phyloP scores from a whole-genome alignment of 2,113 vertebrate species.

The Hippocampus zosterae region DNA sequence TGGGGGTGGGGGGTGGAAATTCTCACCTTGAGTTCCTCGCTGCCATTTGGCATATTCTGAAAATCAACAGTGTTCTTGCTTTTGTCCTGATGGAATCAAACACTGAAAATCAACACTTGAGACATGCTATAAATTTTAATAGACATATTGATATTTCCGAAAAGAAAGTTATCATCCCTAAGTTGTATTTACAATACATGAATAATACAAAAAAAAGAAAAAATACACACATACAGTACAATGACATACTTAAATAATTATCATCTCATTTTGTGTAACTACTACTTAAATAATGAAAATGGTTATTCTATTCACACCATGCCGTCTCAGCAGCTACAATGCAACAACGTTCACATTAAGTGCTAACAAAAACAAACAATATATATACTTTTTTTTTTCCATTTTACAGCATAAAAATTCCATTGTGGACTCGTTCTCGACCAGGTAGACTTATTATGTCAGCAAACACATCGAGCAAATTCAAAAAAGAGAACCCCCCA shows the following conservation, averaged over 20 bases:
- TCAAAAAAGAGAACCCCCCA: conserved; percentile 2
- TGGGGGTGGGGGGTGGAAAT: too few relatives aligned
- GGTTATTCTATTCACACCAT: conserved; percentile 80
- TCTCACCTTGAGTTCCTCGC: neutral
- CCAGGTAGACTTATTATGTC: conserved; percentile 57
- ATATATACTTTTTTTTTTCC: conserved; percentile 50
- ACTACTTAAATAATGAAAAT: conserved; percentile 83
- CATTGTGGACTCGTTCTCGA: conserved; percentile 54
- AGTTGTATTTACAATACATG: conserved; percentile 82
- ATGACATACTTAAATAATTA: conserved; percentile 80
- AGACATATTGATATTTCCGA: conserved; percentile 79
- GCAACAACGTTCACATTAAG: conserved; percentile 83
- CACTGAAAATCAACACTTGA: conserved; percentile 38
- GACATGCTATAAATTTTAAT: conserved; percentile 82
- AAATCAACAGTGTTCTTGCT: neutral
- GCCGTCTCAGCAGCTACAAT: conserved; percentile 77
- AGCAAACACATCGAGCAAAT: conserved; percentile 47
- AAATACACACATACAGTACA: conserved; percentile 76
- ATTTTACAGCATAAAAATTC: conserved; percentile 75
- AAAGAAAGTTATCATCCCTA: conserved; percentile 72
- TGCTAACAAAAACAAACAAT: conserved; percentile 67
- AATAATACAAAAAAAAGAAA: conserved; percentile 48
- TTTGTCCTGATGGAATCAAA: conserved; percentile 1
- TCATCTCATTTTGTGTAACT: conserved; percentile 76
- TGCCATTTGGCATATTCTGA: neutral